A percentile compares a stretch with the other conserved stretches of the same genome.
phyloP scores from a whole-genome alignment of 2,888 invertebrate species.

The Sympetrum striolatum region DNA sequence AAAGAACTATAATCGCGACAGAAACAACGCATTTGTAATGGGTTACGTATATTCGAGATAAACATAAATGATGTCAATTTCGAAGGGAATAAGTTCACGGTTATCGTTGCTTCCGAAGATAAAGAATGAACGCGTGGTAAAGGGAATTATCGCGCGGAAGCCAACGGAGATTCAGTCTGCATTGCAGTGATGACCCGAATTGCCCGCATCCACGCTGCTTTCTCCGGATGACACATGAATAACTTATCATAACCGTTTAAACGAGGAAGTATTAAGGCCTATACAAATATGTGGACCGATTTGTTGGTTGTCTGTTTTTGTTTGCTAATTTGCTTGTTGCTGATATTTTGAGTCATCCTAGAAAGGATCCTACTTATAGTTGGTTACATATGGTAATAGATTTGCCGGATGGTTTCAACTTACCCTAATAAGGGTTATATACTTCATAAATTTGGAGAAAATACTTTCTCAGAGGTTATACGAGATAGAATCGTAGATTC shows the following conservation, averaged over 20 bases:
- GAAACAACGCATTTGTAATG: background rate
- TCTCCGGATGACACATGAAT: background rate
- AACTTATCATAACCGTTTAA: background rate
- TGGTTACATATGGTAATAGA: no score
- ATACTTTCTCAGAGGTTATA: no score
- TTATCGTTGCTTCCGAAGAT: background rate
- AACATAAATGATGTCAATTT: background rate
- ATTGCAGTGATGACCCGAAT: background rate
- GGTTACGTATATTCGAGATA: background rate
- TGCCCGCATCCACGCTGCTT: background rate
- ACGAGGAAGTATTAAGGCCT: no score
- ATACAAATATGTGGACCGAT: no score
- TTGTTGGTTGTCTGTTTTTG: no score
- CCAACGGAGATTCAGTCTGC: background rate
- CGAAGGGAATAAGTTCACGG: background rate
- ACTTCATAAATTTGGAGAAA: no score
- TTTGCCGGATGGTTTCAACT: no score
- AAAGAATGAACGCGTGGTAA: background rate
- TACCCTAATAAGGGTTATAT: no score
- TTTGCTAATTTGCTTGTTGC: no score
- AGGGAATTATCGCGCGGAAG: background rate
- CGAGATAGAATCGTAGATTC: no score
- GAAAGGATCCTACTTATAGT: no score
- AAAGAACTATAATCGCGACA: background rate
- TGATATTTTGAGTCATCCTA: no score